These are phyloP conservation scores for Charadrius vociferus DNA, from an alignment of 2,113 vertebrate genomes.

Conservation along the genomic window DNA sequence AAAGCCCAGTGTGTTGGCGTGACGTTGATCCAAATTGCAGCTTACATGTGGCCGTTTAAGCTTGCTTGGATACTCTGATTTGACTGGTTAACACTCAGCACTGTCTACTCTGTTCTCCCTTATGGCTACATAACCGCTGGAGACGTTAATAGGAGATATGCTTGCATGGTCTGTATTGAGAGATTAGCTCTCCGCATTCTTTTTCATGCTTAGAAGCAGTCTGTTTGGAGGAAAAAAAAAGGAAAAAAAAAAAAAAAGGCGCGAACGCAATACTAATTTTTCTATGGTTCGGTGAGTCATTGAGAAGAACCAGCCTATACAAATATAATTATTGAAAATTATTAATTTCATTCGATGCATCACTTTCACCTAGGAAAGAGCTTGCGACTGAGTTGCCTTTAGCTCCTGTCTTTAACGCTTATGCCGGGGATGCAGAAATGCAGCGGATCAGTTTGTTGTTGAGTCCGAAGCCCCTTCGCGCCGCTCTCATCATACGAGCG, in stretches of 20 bases:
- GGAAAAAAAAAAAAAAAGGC: background rate
- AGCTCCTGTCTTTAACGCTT: background rate
- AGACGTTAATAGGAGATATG: background rate
- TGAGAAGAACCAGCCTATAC: background rate
- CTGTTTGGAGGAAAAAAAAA: background rate
- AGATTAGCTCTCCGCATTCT: background rate
- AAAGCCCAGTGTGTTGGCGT: background rate
- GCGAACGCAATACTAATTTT: background rate
- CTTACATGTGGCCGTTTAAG: background rate
- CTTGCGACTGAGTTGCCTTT: background rate
- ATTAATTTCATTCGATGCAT: background rate
- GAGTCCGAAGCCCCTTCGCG: background rate
- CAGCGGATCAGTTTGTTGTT: background rate
- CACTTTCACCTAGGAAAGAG: background rate
- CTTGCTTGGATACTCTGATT: background rate
- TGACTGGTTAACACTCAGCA: slow-evolving; percentile 40
- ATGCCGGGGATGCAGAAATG: background rate
- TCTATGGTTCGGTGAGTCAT: accelerated
- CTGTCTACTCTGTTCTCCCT: slow-evolving; percentile 8
- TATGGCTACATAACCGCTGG: background rate
- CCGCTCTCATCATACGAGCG: accelerated
- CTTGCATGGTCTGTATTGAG: accelerated
- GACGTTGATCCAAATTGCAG: slow-evolving; percentile 60
- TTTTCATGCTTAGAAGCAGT: background rate
- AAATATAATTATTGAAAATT: background rate